Percentiles rank a stretch among this genome's conserved stretches.
phyloP scores from a whole-genome alignment of 2,888 invertebrate genomes.

The Incurvaria masculella region DNA sequence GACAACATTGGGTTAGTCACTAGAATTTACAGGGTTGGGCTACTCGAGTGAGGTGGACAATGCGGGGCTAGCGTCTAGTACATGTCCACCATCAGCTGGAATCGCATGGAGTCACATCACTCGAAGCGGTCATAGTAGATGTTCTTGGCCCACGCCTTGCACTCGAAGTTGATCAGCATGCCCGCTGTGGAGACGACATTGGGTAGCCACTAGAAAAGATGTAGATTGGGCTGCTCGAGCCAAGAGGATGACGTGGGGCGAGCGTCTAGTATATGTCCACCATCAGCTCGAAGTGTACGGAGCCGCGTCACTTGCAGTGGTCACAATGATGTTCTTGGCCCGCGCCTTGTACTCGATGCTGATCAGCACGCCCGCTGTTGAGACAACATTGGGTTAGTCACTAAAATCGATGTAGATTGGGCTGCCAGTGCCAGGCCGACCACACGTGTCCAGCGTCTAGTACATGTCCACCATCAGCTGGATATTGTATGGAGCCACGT shows the following conservation, averaged over 20 bases:
- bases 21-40: too few species aligned
- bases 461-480: constrained; percentile 71
- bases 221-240: neutral
- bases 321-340: constrained; percentile 89
- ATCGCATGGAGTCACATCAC: constrained; percentile 90
- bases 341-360: constrained; percentile 94
- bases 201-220: too few species aligned
- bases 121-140: constrained; percentile 84
- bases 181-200: constrained; percentile 60
- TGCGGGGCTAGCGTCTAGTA: too few species aligned
- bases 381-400: neutral
- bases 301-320: constrained; percentile 84
- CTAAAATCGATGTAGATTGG: too few species aligned
- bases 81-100: constrained; percentile 77
- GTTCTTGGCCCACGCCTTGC: constrained; percentile 91
- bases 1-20: neutral
- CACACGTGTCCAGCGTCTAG: too few species aligned
- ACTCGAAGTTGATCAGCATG: constrained; percentile 89
- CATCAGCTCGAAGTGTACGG: constrained; percentile 93
- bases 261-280: constrained; percentile 31
- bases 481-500: constrained; percentile 91
- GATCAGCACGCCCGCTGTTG: constrained; percentile 78
- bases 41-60: too few species aligned
- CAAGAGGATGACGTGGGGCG: constrained; percentile 19
- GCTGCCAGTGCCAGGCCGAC: too few species aligned